Conservation (phyloP, 1,140 invertebrate species). For the Trichoplusia ni region DNA sequence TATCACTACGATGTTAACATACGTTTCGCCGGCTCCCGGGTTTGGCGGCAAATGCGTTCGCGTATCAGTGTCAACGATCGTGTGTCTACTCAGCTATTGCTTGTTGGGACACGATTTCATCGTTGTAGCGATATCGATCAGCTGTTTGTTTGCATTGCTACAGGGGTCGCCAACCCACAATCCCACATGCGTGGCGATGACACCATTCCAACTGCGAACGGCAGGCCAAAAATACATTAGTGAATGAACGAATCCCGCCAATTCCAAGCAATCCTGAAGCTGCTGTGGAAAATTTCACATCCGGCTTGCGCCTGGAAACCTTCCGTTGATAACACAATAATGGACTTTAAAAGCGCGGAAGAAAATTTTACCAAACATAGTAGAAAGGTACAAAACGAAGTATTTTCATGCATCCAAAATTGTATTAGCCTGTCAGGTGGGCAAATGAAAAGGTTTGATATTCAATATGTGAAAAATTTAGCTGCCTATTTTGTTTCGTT, state of each 20-base stretch:
- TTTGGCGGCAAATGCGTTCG: slow-evolving; percentile 1
- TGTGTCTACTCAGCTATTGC: slow-evolving; percentile 26
- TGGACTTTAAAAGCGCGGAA: slow-evolving; percentile 30
- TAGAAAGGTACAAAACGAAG: slow-evolving; percentile 15
- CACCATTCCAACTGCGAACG: slow-evolving; percentile 54
- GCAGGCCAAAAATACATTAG: slow-evolving; percentile 65
- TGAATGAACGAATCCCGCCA: slow-evolving; percentile 67
- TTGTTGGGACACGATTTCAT: slow-evolving; percentile 31
- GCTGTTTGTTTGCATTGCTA: slow-evolving; percentile 69
- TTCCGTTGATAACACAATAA: slow-evolving; percentile 35
- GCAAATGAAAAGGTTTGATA: slow-evolving; percentile 30
- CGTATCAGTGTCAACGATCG: slow-evolving; percentile 25
- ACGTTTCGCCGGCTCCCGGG: not conserved
- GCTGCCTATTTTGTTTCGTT: not conserved
- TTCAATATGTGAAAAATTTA: not conserved
- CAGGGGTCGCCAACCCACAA: slow-evolving; percentile 62
- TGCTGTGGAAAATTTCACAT: slow-evolving; percentile 74
- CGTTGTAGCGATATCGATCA: slow-evolving; percentile 51
- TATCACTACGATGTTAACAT: not conserved
- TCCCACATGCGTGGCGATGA: slow-evolving; percentile 56
- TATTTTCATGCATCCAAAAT: slow-evolving; percentile 34
- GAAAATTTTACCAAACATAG: slow-evolving; percentile 27
- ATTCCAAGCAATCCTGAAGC: slow-evolving; percentile 52
- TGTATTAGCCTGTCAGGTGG: slow-evolving; percentile 29
- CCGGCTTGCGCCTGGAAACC: slow-evolving; percentile 49